Conservation (phyloP, 2,797 vertebrate genomes). For the Limosa lapponica region DNA sequence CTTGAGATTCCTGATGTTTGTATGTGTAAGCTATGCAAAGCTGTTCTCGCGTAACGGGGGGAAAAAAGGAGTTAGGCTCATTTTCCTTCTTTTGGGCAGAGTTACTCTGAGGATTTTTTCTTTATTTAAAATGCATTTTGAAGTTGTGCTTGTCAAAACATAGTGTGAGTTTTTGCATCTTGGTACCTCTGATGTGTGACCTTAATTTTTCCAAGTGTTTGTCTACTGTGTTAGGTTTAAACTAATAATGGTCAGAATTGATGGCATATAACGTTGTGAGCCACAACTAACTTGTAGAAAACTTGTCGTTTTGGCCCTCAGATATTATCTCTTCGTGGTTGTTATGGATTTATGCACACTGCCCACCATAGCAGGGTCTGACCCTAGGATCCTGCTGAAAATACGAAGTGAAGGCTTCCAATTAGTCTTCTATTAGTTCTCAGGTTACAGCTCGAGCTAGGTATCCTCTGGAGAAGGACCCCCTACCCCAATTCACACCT, state of each 20-base stretch:
- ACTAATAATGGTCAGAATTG: neutral
- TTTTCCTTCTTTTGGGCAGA: neutral
- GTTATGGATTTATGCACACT: fast-evolving
- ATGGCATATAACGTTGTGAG: neutral
- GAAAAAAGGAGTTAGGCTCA: neutral
- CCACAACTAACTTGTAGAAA: neutral
- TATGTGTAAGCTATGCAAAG: neutral
- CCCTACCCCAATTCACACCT: fast-evolving
- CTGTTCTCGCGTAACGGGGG: fast-evolving
- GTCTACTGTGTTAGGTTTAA: neutral
- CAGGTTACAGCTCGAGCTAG: neutral
- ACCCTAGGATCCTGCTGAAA: neutral
- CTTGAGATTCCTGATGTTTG: neutral
- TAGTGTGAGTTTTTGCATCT: neutral
- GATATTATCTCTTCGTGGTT: neutral
- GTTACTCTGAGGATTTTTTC: neutral
- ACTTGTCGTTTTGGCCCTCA: neutral
- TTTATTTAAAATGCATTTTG: neutral
- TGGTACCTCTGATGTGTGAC: neutral
- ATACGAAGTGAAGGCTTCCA: neutral
- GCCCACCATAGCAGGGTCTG: fast-evolving
- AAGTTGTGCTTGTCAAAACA: neutral
- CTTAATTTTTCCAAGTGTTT: neutral
- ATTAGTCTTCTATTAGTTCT: neutral
- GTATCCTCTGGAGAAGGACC: neutral